Conservation (phyloP, 2,113 vertebrate species). For the Pardalotus punctatus region DNA sequence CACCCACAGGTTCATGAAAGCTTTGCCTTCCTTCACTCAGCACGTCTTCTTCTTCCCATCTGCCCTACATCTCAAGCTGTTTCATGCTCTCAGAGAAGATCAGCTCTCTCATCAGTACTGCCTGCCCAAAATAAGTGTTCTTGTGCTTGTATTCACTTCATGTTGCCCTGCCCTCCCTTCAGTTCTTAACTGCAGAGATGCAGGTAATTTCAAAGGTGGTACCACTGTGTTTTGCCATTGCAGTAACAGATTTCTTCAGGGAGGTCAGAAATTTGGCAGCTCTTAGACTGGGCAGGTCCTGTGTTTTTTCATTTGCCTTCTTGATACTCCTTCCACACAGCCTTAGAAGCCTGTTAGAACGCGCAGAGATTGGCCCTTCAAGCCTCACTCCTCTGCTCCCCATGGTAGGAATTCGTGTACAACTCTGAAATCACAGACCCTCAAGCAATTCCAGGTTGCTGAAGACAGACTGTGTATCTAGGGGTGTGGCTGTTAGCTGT, state of each 20-base stretch:
- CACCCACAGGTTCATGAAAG: slow-evolving; percentile 12
- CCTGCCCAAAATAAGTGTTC: not conserved
- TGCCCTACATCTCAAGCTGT: slow-evolving; percentile 9
- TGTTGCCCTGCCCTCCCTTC: not conserved
- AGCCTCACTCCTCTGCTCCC: not conserved
- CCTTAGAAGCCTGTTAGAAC: not conserved
- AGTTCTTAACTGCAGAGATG: not conserved
- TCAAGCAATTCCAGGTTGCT: not conserved
- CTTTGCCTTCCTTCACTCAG: not conserved
- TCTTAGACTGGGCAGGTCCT: not conserved
- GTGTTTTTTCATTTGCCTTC: not conserved
- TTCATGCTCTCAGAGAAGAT: not conserved
- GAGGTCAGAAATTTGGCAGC: slow-evolving; percentile 26
- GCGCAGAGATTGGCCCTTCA: not conserved
- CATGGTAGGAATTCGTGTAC: not conserved
- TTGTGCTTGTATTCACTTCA: not conserved
- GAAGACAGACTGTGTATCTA: not conserved
- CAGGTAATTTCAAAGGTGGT: not conserved
- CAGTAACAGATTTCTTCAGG: not conserved
- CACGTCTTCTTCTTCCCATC: not conserved
- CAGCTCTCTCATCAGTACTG: not conserved
- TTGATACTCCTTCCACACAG: not conserved
- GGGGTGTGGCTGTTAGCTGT: not conserved
- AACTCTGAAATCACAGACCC: not conserved
- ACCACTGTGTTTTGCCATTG: not conserved